Evolutionary conservation across 2,888 invertebrate species (phyloP).

Genomic region (Calameuta pallipes): DNA sequence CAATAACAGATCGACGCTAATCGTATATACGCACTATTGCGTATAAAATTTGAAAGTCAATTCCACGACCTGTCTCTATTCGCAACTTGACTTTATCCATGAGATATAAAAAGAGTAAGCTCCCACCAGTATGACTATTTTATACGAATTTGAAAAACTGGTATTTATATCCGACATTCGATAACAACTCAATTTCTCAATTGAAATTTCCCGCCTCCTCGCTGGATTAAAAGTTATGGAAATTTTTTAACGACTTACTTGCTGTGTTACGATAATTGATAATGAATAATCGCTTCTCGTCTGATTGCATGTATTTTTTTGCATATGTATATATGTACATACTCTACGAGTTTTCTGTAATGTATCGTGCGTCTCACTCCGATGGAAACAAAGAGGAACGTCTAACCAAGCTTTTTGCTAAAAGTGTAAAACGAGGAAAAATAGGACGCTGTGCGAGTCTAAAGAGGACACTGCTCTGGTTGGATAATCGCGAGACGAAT

Average conservation of each 20-base stretch:
- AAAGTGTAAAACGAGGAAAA: background rate
- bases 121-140: background rate
- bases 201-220: background rate
- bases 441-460: background rate
- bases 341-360: background rate
- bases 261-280: background rate
- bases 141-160: background rate
- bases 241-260: background rate
- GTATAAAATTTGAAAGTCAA: background rate
- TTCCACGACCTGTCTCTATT: background rate
- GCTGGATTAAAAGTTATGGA: background rate
- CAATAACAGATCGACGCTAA: background rate
- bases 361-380: background rate
- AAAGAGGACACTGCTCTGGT: background rate
- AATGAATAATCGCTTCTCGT: background rate
- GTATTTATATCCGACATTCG: background rate
- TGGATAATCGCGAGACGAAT: constrained; percentile 9
- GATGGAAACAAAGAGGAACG: background rate
- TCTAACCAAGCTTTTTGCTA: background rate
- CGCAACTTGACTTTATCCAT: background rate
- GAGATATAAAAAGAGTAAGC: background rate
- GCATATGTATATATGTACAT: no score
- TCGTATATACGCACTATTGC: background rate
- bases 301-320: background rate
- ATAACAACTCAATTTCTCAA: background rate